A percentile compares a stretch with the other conserved stretches of the same genome.
phyloP scores from a whole-genome alignment of 2,113 vertebrate genomes.

The Polyodon spathula region DNA sequence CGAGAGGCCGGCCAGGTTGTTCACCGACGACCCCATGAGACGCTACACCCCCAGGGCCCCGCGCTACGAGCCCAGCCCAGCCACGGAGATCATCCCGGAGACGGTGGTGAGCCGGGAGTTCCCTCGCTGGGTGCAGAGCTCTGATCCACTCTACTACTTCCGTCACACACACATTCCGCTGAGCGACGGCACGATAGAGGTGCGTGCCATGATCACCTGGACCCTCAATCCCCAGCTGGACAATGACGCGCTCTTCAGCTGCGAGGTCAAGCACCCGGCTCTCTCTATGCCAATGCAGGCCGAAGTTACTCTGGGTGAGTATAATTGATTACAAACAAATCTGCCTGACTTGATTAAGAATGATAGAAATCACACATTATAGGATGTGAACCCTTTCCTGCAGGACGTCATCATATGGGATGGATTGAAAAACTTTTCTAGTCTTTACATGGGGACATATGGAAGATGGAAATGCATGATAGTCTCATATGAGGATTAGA shows the following conservation, averaged over 20 bases:
- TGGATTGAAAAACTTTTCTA: too few species aligned
- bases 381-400: too few species aligned
- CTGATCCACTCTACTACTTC: conserved; percentile 75
- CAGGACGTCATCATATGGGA: too few species aligned
- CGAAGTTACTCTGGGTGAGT: conserved; percentile 82
- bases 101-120: conserved; percentile 88
- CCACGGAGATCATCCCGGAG: conserved; percentile 75
- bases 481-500: too few species aligned
- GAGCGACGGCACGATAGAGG: conserved; percentile 76
- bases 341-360: too few species aligned
- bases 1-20: conserved; percentile 33
- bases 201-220: conserved; percentile 81
- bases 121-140: conserved; percentile 81
- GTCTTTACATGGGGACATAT: too few species aligned
- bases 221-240: conserved; percentile 86
- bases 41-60: conserved; percentile 46
- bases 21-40: conserved; percentile 54
- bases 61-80: conserved; percentile 38
- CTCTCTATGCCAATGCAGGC: conserved; percentile 95
- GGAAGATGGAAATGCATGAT: too few species aligned
- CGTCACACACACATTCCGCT: conserved; percentile 59
- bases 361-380: too few species aligned
- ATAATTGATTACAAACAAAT: not conserved
- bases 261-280: conserved; percentile 86
- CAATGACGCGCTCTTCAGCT: conserved; percentile 89